Conservation (phyloP, 2,888 invertebrate genomes). For the Acrobasis suavella region DNA sequence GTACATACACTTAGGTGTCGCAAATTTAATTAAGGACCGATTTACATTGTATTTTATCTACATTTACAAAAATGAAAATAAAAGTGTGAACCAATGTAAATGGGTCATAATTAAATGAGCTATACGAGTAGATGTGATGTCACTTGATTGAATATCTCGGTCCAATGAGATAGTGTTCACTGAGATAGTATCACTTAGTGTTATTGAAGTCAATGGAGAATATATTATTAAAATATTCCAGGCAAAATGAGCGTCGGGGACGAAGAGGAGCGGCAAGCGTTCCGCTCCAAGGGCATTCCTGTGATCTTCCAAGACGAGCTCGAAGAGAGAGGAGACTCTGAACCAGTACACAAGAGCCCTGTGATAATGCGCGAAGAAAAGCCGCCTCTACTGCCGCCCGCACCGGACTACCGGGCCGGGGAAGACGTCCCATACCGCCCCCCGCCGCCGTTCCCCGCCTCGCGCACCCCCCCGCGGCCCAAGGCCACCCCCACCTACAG, state of each 20-base stretch:
- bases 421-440: constrained; percentile 92
- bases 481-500: constrained; percentile 95
- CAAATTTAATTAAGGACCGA: neutral
- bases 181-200: no score
- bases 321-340: constrained; percentile 94
- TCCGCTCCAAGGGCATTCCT: constrained; percentile 93
- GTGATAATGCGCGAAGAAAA: constrained; percentile 97
- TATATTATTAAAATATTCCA: constrained; percentile 43
- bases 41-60: no score
- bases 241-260: constrained; percentile 87
- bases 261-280: constrained; percentile 91
- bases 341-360: constrained; percentile 94
- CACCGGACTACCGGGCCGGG: constrained; percentile 84
- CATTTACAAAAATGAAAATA: no score
- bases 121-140: no score
- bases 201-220: no score
- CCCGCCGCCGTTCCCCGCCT: constrained; percentile 91
- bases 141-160: no score
- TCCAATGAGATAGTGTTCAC: no score
- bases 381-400: constrained; percentile 93
- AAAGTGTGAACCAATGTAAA: no score
- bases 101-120: no score
- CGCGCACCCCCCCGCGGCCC: constrained; percentile 89
- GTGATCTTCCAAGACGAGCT: constrained; percentile 98
- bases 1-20: constrained; percentile 14